phyloP scores from a whole-genome alignment of 2,113 vertebrate genomes.

The Atractosteus spatula region DNA sequence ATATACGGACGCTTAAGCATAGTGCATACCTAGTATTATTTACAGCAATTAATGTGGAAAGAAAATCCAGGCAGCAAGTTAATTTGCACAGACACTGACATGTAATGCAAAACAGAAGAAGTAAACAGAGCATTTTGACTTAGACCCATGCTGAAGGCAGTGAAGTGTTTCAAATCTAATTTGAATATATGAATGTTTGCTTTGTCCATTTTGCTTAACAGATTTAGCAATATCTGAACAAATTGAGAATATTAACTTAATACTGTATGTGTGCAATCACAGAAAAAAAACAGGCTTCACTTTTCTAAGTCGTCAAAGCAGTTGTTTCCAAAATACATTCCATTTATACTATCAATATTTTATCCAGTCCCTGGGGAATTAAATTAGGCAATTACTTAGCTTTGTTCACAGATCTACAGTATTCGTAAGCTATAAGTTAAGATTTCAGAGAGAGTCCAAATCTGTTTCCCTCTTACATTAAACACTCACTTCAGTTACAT shows the following conservation, averaged over 20 bases:
- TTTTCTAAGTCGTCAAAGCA: neutral
- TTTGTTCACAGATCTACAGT: constrained; percentile 43
- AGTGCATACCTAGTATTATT: constrained; percentile 68
- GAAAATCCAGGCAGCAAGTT: constrained; percentile 60
- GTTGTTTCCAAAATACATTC: neutral
- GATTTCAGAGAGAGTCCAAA: constrained; percentile 49
- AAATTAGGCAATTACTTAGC: constrained; percentile 65
- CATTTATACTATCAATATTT: constrained; percentile 13
- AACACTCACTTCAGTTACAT: constrained; percentile 46
- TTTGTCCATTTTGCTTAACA: constrained; percentile 59
- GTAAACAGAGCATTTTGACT: constrained; percentile 65
- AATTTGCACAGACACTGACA: constrained; percentile 63
- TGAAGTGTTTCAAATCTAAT: constrained; percentile 76
- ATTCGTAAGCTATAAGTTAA: constrained; percentile 55
- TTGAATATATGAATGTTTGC: constrained; percentile 77
- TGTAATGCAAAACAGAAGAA: constrained; percentile 55
- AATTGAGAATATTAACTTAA: constrained; percentile 42
- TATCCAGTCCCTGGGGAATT: constrained; percentile 41
- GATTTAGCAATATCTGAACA: constrained; percentile 28
- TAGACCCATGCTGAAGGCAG: constrained; percentile 45
- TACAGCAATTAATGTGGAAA: constrained; percentile 69
- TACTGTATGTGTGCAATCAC: constrained; percentile 35
- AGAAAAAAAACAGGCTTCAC: constrained; percentile 21
- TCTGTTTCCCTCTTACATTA: constrained; percentile 55
- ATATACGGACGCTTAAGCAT: constrained; percentile 61